A percentile compares a stretch with the other conserved stretches of the same genome.
These are phyloP conservation scores for Autographa gamma DNA, from an alignment of 2,888 invertebrate genomes.

Conservation along the genomic window DNA sequence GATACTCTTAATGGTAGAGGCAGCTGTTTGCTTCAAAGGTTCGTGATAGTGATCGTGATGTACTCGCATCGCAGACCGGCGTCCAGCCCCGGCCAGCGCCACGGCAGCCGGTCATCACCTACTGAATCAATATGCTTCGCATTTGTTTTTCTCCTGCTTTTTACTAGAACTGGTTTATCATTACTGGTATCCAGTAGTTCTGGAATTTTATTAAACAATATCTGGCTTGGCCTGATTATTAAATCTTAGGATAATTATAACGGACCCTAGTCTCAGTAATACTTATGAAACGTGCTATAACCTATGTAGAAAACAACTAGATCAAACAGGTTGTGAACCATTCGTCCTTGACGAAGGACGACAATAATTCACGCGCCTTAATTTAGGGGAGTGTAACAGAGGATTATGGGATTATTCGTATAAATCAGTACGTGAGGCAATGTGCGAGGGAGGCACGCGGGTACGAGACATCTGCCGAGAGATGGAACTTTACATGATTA, in stretches of 20 bases:
- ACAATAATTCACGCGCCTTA: background rate
- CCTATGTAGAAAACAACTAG: background rate
- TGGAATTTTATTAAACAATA: no score
- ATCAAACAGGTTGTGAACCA: background rate
- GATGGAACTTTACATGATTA: background rate
- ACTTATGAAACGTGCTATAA: background rate
- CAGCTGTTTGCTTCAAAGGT: conserved; percentile 1
- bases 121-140: no score
- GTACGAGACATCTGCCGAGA: conserved; percentile 1
- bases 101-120: no score
- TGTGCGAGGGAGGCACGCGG: background rate
- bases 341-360: background rate
- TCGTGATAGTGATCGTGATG: background rate
- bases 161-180: no score
- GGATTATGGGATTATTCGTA: conserved; percentile 5
- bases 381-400: background rate
- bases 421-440: background rate
- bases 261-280: no score
- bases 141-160: no score
- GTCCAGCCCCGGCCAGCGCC: no score
- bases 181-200: no score
- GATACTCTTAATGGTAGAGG: conserved; percentile 22
- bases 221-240: no score
- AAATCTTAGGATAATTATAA: no score
- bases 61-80: no score